Evolutionary conservation across 1,140 invertebrate genomes (phyloP).

Genomic region (Drosophila albomicans): DNA sequence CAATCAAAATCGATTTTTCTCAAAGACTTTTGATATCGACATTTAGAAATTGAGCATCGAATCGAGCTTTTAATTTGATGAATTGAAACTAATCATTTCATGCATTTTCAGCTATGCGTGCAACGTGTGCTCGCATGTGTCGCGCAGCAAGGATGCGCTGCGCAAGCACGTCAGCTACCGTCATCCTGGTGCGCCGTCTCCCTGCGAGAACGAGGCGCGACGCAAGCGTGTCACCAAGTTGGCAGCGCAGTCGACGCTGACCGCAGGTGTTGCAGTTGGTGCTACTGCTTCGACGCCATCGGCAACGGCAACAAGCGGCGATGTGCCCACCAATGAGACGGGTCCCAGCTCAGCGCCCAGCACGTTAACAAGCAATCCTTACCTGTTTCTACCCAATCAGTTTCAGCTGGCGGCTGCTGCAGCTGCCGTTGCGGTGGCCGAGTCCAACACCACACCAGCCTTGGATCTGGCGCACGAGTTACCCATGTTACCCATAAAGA

Average conservation of each 20-base stretch:
- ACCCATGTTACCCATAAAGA: conserved; percentile 46
- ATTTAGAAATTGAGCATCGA: too few relatives aligned
- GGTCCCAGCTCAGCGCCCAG: conserved; percentile 10
- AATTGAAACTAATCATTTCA: background rate
- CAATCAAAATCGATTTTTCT: too few relatives aligned
- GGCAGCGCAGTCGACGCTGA: conserved; percentile 31
- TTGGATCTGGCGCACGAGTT: conserved; percentile 57
- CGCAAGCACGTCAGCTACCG: conserved; percentile 95
- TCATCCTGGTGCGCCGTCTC: conserved; percentile 87
- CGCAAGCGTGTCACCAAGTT: conserved; percentile 77
- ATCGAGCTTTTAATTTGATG: too few relatives aligned
- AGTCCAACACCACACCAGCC: conserved; percentile 49
- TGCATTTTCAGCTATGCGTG: conserved; percentile 88
- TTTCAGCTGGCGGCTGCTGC: conserved; percentile 81
- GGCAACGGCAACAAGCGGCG: conserved; percentile 64
- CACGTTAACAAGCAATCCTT: conserved; percentile 54
- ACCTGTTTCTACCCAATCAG: conserved; percentile 82
- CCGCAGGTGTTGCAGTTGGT: conserved; percentile 11
- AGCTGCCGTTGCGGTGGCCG: conserved; percentile 67
- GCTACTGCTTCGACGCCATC: conserved; percentile 34
- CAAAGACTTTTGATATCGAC: too few relatives aligned
- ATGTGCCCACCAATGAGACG: conserved; percentile 20
- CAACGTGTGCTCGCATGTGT: conserved; percentile 93
- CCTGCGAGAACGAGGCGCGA: conserved; percentile 80
- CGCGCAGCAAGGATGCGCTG: conserved; percentile 92